phyloP scores from a whole-genome alignment of 2,113 vertebrate species.

The Tachysurus vachellii region DNA sequence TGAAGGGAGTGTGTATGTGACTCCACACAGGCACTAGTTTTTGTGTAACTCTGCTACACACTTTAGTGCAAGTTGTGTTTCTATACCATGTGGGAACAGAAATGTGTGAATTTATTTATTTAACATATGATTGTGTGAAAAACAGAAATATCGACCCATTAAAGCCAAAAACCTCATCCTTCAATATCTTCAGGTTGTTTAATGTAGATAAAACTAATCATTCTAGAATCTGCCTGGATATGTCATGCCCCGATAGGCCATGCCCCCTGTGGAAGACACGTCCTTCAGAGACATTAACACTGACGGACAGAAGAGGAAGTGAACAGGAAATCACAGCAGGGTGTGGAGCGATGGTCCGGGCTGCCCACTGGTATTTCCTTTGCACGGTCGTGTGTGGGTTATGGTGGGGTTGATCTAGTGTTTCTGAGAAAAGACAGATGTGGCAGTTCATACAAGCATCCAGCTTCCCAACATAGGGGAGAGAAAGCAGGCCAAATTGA shows the following conservation, averaged over 20 bases:
- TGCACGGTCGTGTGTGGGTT: not conserved
- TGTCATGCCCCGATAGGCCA: not conserved
- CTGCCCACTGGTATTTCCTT: not conserved
- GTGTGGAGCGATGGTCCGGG: not conserved
- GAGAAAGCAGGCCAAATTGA: conserved; percentile 1
- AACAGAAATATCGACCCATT: not conserved
- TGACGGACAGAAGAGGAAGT: not conserved
- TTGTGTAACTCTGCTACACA: conserved; percentile 5
- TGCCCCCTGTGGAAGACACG: not conserved
- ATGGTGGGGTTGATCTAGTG: not conserved
- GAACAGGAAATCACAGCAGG: not conserved
- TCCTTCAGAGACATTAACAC: not conserved
- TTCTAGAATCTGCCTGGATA: not conserved
- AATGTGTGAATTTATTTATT: not conserved
- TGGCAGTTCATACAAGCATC: not conserved
- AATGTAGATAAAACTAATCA: not conserved
- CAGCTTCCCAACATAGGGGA: not conserved
- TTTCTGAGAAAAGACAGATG: not conserved
- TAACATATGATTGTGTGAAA: not conserved
- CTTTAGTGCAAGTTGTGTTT: conserved; percentile 13
- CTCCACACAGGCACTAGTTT: not conserved
- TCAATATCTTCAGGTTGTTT: not conserved
- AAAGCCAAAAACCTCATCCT: not conserved
- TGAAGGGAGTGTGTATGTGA: not conserved
- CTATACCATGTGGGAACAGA: not conserved